phyloP scores from a whole-genome alignment of 2,888 invertebrate genomes.

The Lasioglossum figueresi region DNA sequence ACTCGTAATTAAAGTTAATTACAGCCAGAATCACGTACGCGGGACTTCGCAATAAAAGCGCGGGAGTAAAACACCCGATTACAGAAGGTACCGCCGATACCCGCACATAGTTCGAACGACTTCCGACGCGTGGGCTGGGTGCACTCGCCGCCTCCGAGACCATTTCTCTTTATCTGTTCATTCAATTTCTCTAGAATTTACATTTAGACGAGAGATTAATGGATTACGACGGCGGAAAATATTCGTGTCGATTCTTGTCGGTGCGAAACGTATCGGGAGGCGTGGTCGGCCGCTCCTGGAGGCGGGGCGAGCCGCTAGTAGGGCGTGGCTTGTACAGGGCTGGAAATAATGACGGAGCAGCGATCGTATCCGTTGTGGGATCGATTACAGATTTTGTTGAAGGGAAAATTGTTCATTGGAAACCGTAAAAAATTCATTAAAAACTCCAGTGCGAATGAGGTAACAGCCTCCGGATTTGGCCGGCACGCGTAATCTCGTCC shows the following conservation, averaged over 20 bases:
- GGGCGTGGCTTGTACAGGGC: not conserved
- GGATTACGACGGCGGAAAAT: not conserved
- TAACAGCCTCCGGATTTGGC: not conserved
- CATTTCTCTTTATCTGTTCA: not conserved
- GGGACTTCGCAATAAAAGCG: conserved; percentile 24
- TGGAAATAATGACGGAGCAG: not conserved
- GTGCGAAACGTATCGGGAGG: not conserved
- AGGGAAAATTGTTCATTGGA: not conserved
- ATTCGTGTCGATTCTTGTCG: not conserved
- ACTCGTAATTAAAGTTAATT: conserved; percentile 65
- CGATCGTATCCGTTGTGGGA: not conserved
- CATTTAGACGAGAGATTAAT: not conserved
- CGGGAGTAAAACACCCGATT: conserved; percentile 4
- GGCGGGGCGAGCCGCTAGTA: not conserved
- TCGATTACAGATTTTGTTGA: not conserved
- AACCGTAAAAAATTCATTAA: not conserved
- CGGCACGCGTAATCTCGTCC: not conserved
- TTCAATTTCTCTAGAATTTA: not conserved
- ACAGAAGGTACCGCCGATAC: conserved; percentile 1
- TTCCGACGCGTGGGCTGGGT: not conserved
- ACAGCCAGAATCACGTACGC: conserved; percentile 26
- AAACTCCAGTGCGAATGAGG: not conserved
- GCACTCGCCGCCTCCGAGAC: not conserved
- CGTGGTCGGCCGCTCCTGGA: not conserved
- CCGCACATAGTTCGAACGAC: not conserved